phyloP scores from a whole-genome alignment of 2,797 vertebrate genomes.

The Antrozous pallidus region DNA sequence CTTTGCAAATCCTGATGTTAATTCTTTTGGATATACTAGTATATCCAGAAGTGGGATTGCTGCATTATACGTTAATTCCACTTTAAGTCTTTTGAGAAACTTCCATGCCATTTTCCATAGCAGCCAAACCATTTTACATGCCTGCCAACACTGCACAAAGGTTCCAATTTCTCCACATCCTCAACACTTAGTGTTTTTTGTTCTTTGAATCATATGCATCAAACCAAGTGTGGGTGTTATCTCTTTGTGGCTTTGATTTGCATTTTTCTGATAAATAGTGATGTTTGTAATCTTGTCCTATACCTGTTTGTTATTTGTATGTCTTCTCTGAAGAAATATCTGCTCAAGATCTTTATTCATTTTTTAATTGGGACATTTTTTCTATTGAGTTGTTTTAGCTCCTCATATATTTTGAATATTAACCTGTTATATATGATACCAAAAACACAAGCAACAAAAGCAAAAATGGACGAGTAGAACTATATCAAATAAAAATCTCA shows the following conservation, averaged over 20 bases:
- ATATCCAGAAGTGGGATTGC: not conserved
- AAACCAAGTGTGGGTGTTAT: not conserved
- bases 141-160: not conserved
- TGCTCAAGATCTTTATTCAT: not conserved
- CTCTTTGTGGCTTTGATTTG: not conserved
- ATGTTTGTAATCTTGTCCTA: not conserved
- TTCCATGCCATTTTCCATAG: not conserved
- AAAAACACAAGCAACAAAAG: not conserved
- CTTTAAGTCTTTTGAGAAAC: not conserved
- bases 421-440: not conserved
- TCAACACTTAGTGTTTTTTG: not conserved
- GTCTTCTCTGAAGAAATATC: not conserved
- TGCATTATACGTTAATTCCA: not conserved
- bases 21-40: not conserved
- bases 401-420: not conserved
- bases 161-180: not conserved
- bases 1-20: not conserved
- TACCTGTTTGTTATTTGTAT: not conserved
- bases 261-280: not conserved
- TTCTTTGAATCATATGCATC: not conserved
- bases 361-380: not conserved
- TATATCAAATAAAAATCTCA: not conserved
- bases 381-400: not conserved
- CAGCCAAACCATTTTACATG: not conserved
- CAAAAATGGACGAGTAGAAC: not conserved